Evolutionary conservation across 2,113 vertebrate species (phyloP), one percentile per base, ranked within the genome.

Genomic region (Eolophus roseicapilla): DNA sequence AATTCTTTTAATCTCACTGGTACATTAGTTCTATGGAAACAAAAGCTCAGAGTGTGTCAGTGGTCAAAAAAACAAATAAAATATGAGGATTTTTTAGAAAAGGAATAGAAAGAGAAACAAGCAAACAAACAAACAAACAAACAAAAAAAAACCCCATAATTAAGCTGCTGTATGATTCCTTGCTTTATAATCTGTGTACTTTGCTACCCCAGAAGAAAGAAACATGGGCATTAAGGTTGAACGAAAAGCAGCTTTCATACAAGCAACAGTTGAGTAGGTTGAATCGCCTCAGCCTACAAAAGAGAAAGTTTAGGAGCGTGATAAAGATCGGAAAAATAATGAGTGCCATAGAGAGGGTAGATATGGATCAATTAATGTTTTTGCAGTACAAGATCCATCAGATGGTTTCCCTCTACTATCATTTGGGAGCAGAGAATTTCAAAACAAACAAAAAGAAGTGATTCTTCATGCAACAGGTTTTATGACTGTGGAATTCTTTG

Each of bases 1-100:
- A 47, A 37, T 92, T 95, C 71, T 91, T 96, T 92, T 95, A 92
- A 96, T 19, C 10, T 95, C 63, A 92, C 43, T 31, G 7, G 50
- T 63, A 63, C 6, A 43, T 23, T 67, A 63, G 13, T 75, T 81
- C 15, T 74, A 24, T 11, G 11, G 20, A 93, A 87, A 70, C 2
- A 57, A 31, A 25, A 70, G 21, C 16, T 88, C 47, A 64, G 39
- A 29, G 13, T 35, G 7, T 62, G 18, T 21, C 41, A 77, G 52
- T 53, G 11, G 14, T 77, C 23, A 73, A 90, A 68, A 87, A 70
- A 21, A 1, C 37, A 70, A 86, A 63, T 37, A 46, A 82, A 87
- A 84, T 24, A n/a, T 14, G 19, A 89, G 14, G 7, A 82, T 15
- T 18, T 76, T 64, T 79, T 39, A 15, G 27, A 67, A 62, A 92